Evolutionary conservation across 1,140 invertebrate genomes (phyloP).

Genomic region (Drosophila kohkoa): DNA sequence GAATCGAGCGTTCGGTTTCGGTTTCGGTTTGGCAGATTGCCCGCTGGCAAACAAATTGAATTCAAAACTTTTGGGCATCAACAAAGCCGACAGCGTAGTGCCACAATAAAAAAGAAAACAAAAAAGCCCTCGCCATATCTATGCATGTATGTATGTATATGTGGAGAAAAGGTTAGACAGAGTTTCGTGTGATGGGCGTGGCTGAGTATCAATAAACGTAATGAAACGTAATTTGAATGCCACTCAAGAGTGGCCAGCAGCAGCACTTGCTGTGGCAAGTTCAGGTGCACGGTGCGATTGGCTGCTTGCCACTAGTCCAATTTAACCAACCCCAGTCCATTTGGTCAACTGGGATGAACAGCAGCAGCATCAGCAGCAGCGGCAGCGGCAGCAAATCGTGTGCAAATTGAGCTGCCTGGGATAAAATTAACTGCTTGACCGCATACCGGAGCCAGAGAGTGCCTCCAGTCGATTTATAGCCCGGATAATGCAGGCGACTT

Average conservation of each 20-base stretch:
- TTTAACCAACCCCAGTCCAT: neutral
- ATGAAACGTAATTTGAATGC: conserved; percentile 80
- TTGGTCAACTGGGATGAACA: conserved; percentile 19
- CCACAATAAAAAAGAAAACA: conserved; percentile 6
- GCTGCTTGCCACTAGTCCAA: conserved; percentile 1
- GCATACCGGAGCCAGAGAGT: conserved; percentile 38
- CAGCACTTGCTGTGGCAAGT: conserved; percentile 9
- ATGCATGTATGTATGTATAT: neutral
- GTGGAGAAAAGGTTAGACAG: conserved; percentile 25
- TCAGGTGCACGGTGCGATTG: conserved; percentile 2
- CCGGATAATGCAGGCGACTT: conserved; percentile 80
- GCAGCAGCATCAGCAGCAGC: too few relatives aligned
- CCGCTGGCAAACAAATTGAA: conserved; percentile 74
- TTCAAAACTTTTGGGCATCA: conserved; percentile 57
- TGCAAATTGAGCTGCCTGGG: conserved; percentile 64
- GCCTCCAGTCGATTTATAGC: conserved; percentile 65
- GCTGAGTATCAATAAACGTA: conserved; percentile 66
- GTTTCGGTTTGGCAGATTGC: conserved; percentile 46
- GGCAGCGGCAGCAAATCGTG: conserved; percentile 50
- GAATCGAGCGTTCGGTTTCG: conserved; percentile 20
- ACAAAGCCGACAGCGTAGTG: conserved; percentile 2
- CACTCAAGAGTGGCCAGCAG: conserved; percentile 67
- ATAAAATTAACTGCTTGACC: conserved; percentile 74
- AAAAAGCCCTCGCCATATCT: neutral
- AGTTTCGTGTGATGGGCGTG: neutral